Conservation (phyloP, 2,113 vertebrate species). For the Elephas maximus region DNA sequence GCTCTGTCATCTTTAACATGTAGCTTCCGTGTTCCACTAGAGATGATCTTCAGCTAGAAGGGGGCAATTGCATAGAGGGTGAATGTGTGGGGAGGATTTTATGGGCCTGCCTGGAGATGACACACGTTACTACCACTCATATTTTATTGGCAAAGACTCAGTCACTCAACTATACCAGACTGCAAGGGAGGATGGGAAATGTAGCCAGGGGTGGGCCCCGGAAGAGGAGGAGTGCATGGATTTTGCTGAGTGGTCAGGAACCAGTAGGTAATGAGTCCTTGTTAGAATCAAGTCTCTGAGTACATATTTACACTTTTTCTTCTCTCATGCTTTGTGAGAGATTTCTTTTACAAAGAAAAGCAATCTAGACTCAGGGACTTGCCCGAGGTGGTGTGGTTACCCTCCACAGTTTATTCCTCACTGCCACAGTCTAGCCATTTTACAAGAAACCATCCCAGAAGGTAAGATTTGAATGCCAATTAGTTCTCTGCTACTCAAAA, state of each 20-base stretch:
- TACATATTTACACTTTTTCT: constrained; percentile 7
- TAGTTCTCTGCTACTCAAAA: not conserved
- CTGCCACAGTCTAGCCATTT: not conserved
- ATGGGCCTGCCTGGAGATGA: not conserved
- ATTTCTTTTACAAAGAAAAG: constrained; percentile 20
- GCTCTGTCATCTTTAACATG: not conserved
- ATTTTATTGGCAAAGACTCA: not conserved
- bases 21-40: not conserved
- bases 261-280: not conserved
- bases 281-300: not conserved
- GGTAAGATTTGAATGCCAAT: not conserved
- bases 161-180: not conserved
- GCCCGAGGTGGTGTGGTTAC: no score
- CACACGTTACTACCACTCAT: not conserved
- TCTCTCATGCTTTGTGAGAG: not conserved
- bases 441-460: not conserved
- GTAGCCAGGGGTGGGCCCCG: not conserved
- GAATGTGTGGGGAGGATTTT: not conserved
- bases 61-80: not conserved
- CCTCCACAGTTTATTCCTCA: not conserved
- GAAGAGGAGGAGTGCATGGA: not conserved
- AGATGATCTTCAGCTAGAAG: not conserved
- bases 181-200: not conserved
- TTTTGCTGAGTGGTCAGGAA: not conserved
- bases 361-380: not conserved